Base-by-base conservation (phyloP, 1,140 invertebrate species). In the Sweltsa coloradensis region DNA sequence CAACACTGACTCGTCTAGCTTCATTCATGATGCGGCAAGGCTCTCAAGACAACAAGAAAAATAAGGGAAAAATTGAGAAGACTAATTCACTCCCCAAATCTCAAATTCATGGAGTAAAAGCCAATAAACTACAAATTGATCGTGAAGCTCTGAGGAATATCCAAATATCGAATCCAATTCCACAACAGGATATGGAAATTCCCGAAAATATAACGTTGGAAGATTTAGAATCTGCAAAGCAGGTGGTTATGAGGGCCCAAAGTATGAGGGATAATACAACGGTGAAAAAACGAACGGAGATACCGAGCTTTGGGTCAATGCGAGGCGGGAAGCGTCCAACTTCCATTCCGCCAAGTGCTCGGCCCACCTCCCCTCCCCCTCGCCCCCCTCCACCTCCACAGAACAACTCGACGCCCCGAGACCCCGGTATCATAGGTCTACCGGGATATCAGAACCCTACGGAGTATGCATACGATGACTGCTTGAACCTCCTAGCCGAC, bases 291-390 rank as follows among this genome's bases (percentile, higher is more conserved):
- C 61, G 68, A 53, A 74, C 78, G 0, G 60, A 67, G 0, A 72
- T 88, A n/a, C 81, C 81, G 19, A 78, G 74, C 23, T 87, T 89
- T 56, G 84, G 85, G 0, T 88, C 83, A 0, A 87, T 88, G 82
- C 63, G 83, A 24, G 71, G 69, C 0, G 59, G 62, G 0, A 76
- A 78, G 13, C 69, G 86, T 37, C 85, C 85, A 0, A 69, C 79
- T 5, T 87, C 84, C 47, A 77, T 82, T 11, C 73, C 79, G 0
- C 62, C 57, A 24, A 75, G 56, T 19, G 69, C 58, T 41, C 70
- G 72, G 57, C 85, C 72, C 11, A 81, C 72, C 41, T 71, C 72
- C 22, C 78, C 78, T 0, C 81, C 68, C 47, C 85, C 71, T 34
- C 85, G 71, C 14, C 70, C 61, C 48, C 84, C 70, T 7, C 78